Evolutionary conservation across 2,113 vertebrate genomes (phyloP).

Genomic region (Cynopterus brachyotis): DNA sequence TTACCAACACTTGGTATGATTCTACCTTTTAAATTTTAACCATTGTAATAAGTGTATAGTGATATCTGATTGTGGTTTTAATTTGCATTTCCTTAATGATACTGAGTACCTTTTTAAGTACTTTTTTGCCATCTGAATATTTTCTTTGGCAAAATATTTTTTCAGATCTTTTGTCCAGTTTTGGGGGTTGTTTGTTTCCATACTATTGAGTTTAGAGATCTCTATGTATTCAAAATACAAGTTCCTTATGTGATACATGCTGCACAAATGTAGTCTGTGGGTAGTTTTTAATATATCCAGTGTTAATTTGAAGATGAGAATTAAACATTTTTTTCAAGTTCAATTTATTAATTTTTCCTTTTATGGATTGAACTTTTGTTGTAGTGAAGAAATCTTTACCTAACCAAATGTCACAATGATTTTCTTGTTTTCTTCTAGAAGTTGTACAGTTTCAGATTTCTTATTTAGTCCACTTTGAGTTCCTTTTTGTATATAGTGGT

Average conservation of each 20-base stretch:
- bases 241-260: background rate
- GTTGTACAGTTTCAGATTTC: background rate
- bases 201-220: background rate
- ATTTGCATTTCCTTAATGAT: background rate
- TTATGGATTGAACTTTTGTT: background rate
- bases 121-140: background rate
- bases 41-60: background rate
- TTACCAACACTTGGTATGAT: background rate
- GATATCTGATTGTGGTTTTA: background rate
- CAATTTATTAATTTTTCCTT: background rate
- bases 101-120: background rate
- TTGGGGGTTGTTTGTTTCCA: background rate
- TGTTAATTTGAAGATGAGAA: background rate
- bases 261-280: background rate
- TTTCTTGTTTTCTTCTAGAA: background rate
- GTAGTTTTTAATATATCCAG: background rate
- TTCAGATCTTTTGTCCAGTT: background rate
- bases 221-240: background rate
- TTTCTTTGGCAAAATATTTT: background rate
- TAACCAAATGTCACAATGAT: background rate
- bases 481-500: background rate
- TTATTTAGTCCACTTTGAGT: background rate
- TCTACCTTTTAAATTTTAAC: background rate
- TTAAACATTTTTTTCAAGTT: background rate
- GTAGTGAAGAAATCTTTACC: background rate